These are phyloP conservation scores for Drosophila nigritarsus DNA, from an alignment of 2,888 invertebrate species.

Conservation along the genomic window DNA sequence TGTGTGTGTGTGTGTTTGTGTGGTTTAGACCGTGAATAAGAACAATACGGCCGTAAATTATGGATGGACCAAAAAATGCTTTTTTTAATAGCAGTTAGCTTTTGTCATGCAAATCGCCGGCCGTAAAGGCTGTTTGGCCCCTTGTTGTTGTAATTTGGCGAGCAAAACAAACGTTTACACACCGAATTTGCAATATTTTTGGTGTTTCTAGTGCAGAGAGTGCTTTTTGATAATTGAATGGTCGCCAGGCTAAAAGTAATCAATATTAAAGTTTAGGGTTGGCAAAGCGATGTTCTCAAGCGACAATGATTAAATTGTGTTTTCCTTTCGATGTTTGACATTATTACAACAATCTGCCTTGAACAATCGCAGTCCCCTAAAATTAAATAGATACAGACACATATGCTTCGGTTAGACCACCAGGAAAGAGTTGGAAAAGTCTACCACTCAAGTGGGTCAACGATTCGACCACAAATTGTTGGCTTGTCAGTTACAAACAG, in stretches of 20 bases:
- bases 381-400: not conserved
- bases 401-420: slow-evolving; percentile 1
- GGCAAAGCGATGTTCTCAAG: slow-evolving; percentile 1
- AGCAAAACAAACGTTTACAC: slow-evolving; percentile 51
- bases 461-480: slow-evolving; percentile 25
- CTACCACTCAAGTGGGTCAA: slow-evolving; percentile 58
- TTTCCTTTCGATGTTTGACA: slow-evolving; percentile 48
- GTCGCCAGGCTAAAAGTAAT: slow-evolving; percentile 11
- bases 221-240: slow-evolving; percentile 17
- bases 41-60: slow-evolving; percentile 69
- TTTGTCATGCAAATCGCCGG: slow-evolving; percentile 55
- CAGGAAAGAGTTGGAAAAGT: slow-evolving; percentile 33
- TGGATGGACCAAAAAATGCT: slow-evolving; percentile 46
- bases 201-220: not conserved
- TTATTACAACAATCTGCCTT: slow-evolving; percentile 60
- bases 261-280: slow-evolving; percentile 14
- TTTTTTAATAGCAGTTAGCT: slow-evolving; percentile 59
- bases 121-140: slow-evolving; percentile 12
- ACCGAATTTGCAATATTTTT: slow-evolving; percentile 60
- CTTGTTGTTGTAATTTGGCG: slow-evolving; percentile 34
- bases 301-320: slow-evolving; percentile 30
- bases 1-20: slow-evolving; percentile 29
- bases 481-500: slow-evolving; percentile 14
- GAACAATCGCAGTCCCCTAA: slow-evolving; percentile 35
- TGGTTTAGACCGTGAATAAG: slow-evolving; percentile 37